phyloP scores from a whole-genome alignment of 1,140 invertebrate species.

The Calephelis nemesis region DNA sequence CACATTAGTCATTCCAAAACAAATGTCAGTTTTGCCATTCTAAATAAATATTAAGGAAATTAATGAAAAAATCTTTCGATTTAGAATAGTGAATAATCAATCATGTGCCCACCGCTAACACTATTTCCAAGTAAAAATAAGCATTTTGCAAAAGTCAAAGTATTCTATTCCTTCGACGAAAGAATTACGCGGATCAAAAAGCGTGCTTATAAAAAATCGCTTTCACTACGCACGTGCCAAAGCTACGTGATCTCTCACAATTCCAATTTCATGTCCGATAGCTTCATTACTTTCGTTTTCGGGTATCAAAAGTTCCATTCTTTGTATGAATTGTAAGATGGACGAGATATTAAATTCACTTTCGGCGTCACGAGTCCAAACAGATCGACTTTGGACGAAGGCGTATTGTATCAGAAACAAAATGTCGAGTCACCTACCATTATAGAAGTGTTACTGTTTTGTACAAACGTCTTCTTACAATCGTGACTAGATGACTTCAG shows the following conservation, averaged over 20 bases:
- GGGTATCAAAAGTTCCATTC: slow-evolving; percentile 49
- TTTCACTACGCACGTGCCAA: slow-evolving; percentile 45
- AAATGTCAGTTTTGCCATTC: too few species aligned
- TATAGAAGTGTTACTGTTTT: slow-evolving; percentile 56
- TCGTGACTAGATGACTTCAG: slow-evolving; percentile 59
- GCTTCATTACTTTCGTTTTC: slow-evolving; percentile 56
- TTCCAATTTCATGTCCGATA: slow-evolving; percentile 38
- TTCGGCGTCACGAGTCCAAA: slow-evolving; percentile 53
- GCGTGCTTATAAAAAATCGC: slow-evolving; percentile 29
- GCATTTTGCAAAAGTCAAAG: slow-evolving; percentile 1
- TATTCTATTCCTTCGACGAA: slow-evolving; percentile 5
- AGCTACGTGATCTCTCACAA: slow-evolving; percentile 44
- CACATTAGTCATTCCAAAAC: too few species aligned
- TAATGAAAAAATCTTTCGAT: too few species aligned
- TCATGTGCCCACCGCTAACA: too few species aligned
- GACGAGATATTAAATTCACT: slow-evolving; percentile 56
- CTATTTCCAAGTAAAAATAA: background rate
- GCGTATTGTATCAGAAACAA: slow-evolving; percentile 46
- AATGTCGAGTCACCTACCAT: slow-evolving; percentile 52
- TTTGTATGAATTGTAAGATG: slow-evolving; percentile 50
- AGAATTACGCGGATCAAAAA: slow-evolving; percentile 13
- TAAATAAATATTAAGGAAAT: too few species aligned
- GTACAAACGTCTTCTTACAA: slow-evolving; percentile 53
- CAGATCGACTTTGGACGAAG: slow-evolving; percentile 33
- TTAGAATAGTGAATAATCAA: too few species aligned